Percentiles rank a stretch among this genome's conserved stretches.
These are phyloP conservation scores for Ophiothrix spiculata DNA, from an alignment of 35 echinoderm and acorn worm genomes.

Conservation along the genomic window DNA sequence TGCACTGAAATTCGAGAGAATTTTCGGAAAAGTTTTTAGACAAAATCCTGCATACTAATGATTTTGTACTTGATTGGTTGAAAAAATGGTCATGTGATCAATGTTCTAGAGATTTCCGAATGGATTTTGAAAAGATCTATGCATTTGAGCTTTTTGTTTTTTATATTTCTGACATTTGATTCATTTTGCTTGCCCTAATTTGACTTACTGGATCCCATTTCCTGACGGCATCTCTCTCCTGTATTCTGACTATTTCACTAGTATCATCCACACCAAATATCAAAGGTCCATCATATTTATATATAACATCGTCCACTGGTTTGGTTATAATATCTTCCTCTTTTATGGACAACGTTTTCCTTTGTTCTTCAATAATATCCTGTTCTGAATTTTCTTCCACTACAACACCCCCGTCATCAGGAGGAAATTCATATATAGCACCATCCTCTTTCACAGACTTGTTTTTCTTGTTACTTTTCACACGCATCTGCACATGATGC, in stretches of 20 bases:
- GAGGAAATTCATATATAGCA: conserved; percentile 87
- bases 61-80: no score
- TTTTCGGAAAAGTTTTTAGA: no score
- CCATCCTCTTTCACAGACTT: conserved; percentile 31
- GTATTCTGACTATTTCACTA: conserved; percentile 57
- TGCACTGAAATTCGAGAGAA: no score
- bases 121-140: no score
- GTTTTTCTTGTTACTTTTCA: conserved; percentile 26
- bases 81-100: no score
- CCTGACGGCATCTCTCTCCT: conserved; percentile 75
- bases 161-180: neutral
- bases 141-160: neutral
- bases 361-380: conserved; percentile 27
- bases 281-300: conserved; percentile 85
- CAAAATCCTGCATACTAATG: no score
- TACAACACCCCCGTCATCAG: conserved; percentile 21
- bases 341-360: conserved; percentile 7
- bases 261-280: conserved; percentile 69
- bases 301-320: conserved; percentile 57
- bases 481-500: conserved; percentile 25
- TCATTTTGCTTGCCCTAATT: neutral
- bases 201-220: conserved; percentile 92
- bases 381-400: conserved; percentile 11
- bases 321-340: conserved; percentile 35
- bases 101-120: no score